A percentile compares a stretch with the other conserved stretches of the same genome.
These are phyloP conservation scores for Progne subis DNA, from an alignment of 2,113 vertebrate genomes.

Conservation along the genomic window DNA sequence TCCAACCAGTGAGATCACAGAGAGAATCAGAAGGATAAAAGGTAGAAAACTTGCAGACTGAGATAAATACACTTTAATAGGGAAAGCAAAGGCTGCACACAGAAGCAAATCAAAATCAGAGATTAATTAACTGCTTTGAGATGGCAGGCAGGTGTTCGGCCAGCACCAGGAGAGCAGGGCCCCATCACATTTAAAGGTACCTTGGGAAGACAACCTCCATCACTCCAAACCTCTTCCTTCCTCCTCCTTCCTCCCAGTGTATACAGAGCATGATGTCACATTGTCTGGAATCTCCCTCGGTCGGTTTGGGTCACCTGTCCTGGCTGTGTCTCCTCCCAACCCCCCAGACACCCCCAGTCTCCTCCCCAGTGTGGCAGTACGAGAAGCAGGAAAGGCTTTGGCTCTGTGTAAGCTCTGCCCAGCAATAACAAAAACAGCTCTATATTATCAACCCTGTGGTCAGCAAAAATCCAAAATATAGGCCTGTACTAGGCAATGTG, in stretches of 20 bases:
- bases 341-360: not conserved
- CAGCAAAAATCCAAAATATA: not conserved
- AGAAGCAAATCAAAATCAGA: not conserved
- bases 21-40: not conserved
- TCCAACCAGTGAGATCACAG: not conserved
- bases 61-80: not conserved
- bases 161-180: not conserved
- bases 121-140: not conserved
- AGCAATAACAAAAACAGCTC: not conserved
- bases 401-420: not conserved
- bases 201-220: not conserved
- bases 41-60: not conserved
- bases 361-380: fast-evolving
- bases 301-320: not conserved
- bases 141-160: not conserved
- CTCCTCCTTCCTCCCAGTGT: fast-evolving
- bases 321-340: not conserved
- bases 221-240: fast-evolving
- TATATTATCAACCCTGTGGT: not conserved
- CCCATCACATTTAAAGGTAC: no score
- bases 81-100: not conserved
- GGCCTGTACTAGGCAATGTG: not conserved
- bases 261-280: no score
- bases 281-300: not conserved
- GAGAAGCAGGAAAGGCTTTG: not conserved